Conservation (phyloP, 1,140 invertebrate species). For the Pogonus chalceus region DNA sequence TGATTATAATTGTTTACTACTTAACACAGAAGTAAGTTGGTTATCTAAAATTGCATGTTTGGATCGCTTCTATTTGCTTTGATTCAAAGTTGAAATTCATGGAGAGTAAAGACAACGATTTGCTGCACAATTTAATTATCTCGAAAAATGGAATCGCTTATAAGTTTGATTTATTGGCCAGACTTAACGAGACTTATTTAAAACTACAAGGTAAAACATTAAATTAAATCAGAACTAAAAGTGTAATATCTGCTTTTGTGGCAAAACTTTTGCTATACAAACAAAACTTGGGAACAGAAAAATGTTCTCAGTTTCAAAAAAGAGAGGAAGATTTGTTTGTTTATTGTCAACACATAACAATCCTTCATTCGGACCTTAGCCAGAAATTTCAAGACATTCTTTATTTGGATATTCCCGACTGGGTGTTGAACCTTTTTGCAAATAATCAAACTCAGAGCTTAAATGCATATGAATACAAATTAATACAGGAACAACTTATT, state of each 20-base stretch:
- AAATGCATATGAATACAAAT: conserved; percentile 14
- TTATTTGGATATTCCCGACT: conserved; percentile 16
- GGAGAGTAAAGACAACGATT: conserved; percentile 13
- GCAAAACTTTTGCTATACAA: conserved; percentile 13
- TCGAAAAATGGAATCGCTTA: conserved; percentile 8
- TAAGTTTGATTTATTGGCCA: conserved; percentile 9
- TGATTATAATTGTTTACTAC: conserved; percentile 4
- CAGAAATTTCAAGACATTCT: conserved; percentile 20
- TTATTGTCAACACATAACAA: conserved; percentile 7
- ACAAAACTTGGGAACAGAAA: conserved; percentile 10
- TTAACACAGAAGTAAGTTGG: conserved; percentile 4
- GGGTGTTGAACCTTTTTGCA: conserved; percentile 17
- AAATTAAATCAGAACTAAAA: conserved; percentile 15
- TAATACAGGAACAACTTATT: conserved; percentile 16
- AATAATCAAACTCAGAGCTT: conserved; percentile 3
- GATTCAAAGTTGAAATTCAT: conserved; percentile 12
- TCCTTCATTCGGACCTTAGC: conserved; percentile 14
- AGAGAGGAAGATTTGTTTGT: conserved; percentile 5
- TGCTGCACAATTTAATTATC: conserved; percentile 11
- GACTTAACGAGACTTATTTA: conserved; percentile 13
- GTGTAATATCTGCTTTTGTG: conserved; percentile 14
- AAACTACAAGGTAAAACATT: conserved; percentile 14
- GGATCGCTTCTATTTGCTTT: conserved; percentile 6
- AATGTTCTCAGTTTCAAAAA: conserved; percentile 14
- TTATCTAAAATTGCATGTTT: conserved; percentile 5